Evolutionary conservation across 2,888 invertebrate species (phyloP), one percentile per base, ranked within the genome.

Genomic region (Drosophila neoperkinsi): DNA sequence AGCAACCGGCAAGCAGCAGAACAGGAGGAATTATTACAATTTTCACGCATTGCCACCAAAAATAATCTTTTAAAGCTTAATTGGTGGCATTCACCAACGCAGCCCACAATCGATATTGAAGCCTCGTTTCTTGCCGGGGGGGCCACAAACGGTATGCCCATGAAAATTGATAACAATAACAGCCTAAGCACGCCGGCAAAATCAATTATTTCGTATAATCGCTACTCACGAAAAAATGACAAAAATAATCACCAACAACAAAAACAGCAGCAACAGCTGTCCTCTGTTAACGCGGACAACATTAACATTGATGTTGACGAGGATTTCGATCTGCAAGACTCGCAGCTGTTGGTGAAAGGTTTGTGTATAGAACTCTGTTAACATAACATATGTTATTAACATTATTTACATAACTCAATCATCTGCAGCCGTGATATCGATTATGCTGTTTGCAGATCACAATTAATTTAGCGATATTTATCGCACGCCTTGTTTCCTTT

Each of bases 11-110:
- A 60, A 21, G 30, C 13, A 3, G 64, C 46, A 10, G 61, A 66
- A 6, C 59, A 53, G 3, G 43, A 57, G 2, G 25, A 38, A 3
- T 30, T 67, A 38, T 58, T 61, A 1, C 33, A 71, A 21, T 46
- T 76, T 11, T 76, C 89, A 18, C 62, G 61, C 25, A 90, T 84
- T 49, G 90, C 74, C 9, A 88, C 84, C 16, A 91, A 91, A 68
- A 90, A 80, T 21, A 91, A 90, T 70, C 51, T 79, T 5, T 74
- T 91, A 2, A 91, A 91, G 74, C 74, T 91, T 5, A 87, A 88
- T 57, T 91, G 91, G 91, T 91, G 91, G 91, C 79, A 91, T 68
- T 82, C 91, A 4, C 81, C 90, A 4, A 68, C 78, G 36, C 79
- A 81, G 51, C 71, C 75, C 3, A 10, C 74, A 6, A 11, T 75